phyloP scores from a whole-genome alignment of 2,797 vertebrate species.

The Melopsittacus undulatus region DNA sequence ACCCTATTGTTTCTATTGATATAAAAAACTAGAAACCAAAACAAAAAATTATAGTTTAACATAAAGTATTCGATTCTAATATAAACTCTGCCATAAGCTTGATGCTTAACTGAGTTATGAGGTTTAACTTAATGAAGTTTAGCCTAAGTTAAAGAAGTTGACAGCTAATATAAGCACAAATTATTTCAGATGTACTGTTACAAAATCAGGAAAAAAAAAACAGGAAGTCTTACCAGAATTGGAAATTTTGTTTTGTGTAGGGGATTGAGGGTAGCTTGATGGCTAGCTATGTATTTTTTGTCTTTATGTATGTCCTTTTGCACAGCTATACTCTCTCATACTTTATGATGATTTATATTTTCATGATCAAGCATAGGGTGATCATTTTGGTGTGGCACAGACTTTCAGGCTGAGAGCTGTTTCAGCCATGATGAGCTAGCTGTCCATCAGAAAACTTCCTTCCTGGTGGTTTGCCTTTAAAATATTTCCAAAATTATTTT shows the following conservation, averaged over 20 bases:
- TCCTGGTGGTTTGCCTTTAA: not conserved
- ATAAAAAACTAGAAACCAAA: not conserved
- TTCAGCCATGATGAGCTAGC: not conserved
- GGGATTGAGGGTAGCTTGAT: not conserved
- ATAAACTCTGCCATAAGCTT: not conserved
- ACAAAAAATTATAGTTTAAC: not conserved
- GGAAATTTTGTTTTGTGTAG: not conserved
- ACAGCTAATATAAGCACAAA: not conserved
- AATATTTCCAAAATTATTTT: slow-evolving; percentile 22
- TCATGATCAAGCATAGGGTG: not conserved
- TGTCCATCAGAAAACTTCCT: not conserved
- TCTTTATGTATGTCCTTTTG: not conserved
- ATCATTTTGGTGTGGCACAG: not conserved
- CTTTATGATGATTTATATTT: not conserved
- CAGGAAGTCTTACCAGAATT: not conserved
- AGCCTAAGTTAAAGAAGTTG: not conserved
- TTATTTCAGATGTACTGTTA: not conserved
- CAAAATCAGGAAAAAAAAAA: not conserved
- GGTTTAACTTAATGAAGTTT: not conserved
- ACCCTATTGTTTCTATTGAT: not conserved
- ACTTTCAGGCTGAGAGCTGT: not conserved
- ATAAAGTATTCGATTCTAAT: not conserved
- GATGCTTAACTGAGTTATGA: not conserved
- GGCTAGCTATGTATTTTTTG: not conserved
- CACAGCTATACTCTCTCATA: not conserved